Base-by-base conservation (phyloP, 1,140 invertebrate genomes). In the Steinernema khuongi region DNA sequence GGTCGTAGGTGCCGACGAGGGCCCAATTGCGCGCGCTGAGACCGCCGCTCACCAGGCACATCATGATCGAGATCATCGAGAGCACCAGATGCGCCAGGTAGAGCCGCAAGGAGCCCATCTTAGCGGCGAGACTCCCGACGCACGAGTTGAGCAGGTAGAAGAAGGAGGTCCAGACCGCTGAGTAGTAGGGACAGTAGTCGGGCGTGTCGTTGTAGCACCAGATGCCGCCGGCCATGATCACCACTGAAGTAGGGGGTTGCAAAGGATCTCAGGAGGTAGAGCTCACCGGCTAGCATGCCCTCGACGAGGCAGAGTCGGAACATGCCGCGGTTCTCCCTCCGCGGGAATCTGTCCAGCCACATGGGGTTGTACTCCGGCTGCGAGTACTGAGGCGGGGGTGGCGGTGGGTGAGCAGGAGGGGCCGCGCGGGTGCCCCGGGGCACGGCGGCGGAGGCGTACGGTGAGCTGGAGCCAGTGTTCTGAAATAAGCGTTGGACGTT, bases 141-240 rank as follows among this genome's bases (percentile, higher is more conserved):
- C 80, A 41, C 18, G 81, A 33, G 76, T 83, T 83, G 50, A 83
- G 68, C 17, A 83, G 43, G 50, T 83, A 83, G 31, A 83, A 70
- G 14, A 66, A 33, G 0, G 77, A 72, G 11, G 81, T 83, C 81
- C 81, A 83, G 29, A 83, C 79, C 1, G 79, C 81, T 1, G 81
- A 83, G 43, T 83, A 80, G 66, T 81, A 83, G 29, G 81, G 81
- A 50, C 81, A 83, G 68, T 82, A 83, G 43, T 83, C 78, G 0
- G 76, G 33, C 2, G 78, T 83, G 60, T 83, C 79, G n/a, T 71
- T 67, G n/a, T 73, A 71, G 71, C 81, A 83, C 79, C 81, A 80
- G 41, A 83, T 76, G 18, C 81, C 81, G 17, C 73, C 74, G 14
- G 33, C 80, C 29, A 81, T 66, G 44, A 83, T 72, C 1, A 83